Conservation (phyloP, 2,888 invertebrate species). For the Stenichneumon culpator region DNA sequence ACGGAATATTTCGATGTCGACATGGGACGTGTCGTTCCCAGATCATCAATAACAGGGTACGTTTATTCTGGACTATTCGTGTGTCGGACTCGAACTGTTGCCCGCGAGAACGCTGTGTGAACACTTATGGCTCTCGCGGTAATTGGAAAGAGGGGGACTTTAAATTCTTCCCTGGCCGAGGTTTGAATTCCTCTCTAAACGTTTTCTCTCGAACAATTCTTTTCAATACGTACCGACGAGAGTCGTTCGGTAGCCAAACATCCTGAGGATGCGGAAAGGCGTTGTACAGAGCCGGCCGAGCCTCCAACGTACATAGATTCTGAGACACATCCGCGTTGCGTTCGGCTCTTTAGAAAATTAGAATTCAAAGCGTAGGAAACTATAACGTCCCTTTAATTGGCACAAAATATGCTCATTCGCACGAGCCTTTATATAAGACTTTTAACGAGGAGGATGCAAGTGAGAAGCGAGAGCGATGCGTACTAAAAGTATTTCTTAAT, state of each 20-base stretch:
- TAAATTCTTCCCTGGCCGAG: constrained; percentile 47
- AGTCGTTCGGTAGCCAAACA: constrained; percentile 49
- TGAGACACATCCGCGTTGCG: constrained; percentile 41
- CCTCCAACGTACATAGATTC: background rate
- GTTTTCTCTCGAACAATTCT: constrained; percentile 44
- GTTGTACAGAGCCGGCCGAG: background rate
- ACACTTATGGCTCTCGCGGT: constrained; percentile 31
- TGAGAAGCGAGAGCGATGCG: background rate
- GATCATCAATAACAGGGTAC: too few species aligned
- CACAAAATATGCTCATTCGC: constrained; percentile 39
- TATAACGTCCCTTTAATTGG: constrained; percentile 24
- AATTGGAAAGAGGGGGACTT: constrained; percentile 56
- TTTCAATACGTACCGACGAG: background rate
- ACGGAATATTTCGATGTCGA: too few species aligned
- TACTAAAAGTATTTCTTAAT: constrained; percentile 25
- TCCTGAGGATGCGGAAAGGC: constrained; percentile 62
- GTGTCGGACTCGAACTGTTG: background rate
- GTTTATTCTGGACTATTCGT: background rate
- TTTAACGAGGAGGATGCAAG: constrained; percentile 21
- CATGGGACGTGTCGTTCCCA: too few species aligned
- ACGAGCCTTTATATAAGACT: constrained; percentile 29
- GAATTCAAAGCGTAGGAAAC: constrained; percentile 29
- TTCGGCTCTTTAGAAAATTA: constrained; percentile 10
- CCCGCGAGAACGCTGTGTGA: background rate
- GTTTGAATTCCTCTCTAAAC: constrained; percentile 59